Base-by-base conservation (phyloP, 2,888 invertebrate species). In the Pedicia rivosa region DNA sequence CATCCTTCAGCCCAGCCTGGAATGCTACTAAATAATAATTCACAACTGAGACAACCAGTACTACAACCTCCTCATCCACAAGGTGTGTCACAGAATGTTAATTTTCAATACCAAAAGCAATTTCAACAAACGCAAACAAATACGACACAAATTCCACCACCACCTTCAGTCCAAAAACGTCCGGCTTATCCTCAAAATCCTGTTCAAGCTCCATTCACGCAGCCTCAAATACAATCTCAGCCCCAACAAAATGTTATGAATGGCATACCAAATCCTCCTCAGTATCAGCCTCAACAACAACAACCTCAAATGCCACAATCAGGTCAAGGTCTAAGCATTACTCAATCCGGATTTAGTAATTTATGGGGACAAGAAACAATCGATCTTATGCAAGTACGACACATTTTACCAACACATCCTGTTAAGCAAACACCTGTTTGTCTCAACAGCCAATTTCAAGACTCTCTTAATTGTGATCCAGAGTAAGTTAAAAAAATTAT, bases 381-480 rank as follows among this genome's bases (percentile, higher is more conserved):
- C 32, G 92, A 94, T 57, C 64, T 95, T 30, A 65, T 92, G 51
- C 88, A 91, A 58, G 76, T 76, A 51, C 72, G 84, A 48, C 78
- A 83, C 50, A 70, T 94, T 44, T 60, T 94, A 39, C 84, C 90
- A 0, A 68, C 78, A 27, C 78, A 78, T 30, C 84, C 79, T 42
- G 65, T 88, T 37, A 78, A 79, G 49, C 70, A 82, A 6, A 84
- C 87, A 7, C 74, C 73, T 55, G 75, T 91, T 41, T 70, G 70
- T 48, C 66, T 94, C 36, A 78, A 81, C 35, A 79, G 84, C 54
- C 88, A 88, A 50, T 75, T 79, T 59, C 70, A 79, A 45, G 86
- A 88, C 49, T 71, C 80, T 41, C 73, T 81, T 14, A 94, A 94
- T 60, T 92, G 91, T 60, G 86, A 77, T 61, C 76, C 87, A 35